These are phyloP conservation scores for Periophthalmus magnuspinnatus DNA, from an alignment of 2,797 vertebrate genomes.

Conservation along the genomic window DNA sequence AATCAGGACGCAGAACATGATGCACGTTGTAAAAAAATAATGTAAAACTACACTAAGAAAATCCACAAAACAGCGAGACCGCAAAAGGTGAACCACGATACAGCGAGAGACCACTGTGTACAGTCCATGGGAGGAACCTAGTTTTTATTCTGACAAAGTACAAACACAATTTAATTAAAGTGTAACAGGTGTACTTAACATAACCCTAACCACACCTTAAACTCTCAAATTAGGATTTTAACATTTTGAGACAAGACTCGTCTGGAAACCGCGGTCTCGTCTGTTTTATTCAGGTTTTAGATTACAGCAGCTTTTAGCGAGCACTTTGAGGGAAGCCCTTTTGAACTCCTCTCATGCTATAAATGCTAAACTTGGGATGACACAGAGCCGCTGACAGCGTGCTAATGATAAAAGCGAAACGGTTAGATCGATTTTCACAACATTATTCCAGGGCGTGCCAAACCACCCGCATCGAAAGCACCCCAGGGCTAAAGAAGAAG, in stretches of 20 bases:
- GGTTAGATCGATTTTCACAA: conserved; percentile 30
- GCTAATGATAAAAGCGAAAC: conserved; percentile 23
- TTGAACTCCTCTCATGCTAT: conserved; percentile 25
- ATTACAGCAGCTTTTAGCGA: conserved; percentile 4
- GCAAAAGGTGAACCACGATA: too few relatives aligned
- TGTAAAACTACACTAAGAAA: too few relatives aligned
- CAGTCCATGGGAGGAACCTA: neutral
- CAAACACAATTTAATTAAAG: neutral
- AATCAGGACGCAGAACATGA: too few relatives aligned
- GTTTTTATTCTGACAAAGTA: neutral
- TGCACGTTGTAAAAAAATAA: too few relatives aligned
- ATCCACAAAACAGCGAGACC: too few relatives aligned
- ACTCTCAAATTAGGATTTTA: neutral
- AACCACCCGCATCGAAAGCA: conserved; percentile 43
- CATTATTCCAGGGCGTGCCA: conserved; percentile 28
- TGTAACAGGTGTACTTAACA: neutral
- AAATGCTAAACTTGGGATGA: conserved; percentile 31
- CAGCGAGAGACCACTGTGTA: too few relatives aligned
- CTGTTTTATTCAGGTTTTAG: neutral
- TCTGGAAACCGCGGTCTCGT: neutral
- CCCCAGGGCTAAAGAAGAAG: conserved; percentile 27
- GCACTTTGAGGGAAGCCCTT: conserved; percentile 24
- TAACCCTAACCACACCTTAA: neutral
- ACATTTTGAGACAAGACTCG: neutral
- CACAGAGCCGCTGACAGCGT: conserved; percentile 30